A percentile compares a stretch with the other conserved stretches of the same genome.
Conservation (phyloP, 2,797 vertebrate genomes). For the Halcyon badia region DNA sequence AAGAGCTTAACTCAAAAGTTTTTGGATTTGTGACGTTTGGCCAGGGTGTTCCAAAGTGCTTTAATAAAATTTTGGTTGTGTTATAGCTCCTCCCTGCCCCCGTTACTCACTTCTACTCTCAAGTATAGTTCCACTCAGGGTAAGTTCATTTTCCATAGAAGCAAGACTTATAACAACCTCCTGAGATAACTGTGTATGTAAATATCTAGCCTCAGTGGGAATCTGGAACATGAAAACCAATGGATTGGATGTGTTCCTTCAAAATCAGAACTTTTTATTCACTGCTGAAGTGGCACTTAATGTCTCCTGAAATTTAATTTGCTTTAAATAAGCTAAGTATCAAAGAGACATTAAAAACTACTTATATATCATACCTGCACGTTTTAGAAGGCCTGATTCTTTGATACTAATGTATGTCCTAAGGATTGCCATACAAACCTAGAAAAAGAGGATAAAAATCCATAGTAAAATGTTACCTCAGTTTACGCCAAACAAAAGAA, state of each 20-base stretch:
- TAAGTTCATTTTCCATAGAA: not conserved
- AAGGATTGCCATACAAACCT: conserved; percentile 90
- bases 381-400: conserved; percentile 83
- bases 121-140: not conserved
- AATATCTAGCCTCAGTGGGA: not conserved
- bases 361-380: conserved; percentile 85
- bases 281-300: not conserved
- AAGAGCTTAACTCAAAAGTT: not conserved
- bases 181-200: not conserved
- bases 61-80: not conserved
- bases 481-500: not conserved
- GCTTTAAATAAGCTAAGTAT: not conserved
- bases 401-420: conserved; percentile 81
- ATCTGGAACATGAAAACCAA: not conserved
- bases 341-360: not conserved
- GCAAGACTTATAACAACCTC: not conserved
- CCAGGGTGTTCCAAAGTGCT: not conserved
- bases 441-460: conserved; percentile 6
- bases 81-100: not conserved
- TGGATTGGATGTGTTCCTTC: not conserved
- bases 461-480: not conserved
- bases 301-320: not conserved
- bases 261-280: not conserved
- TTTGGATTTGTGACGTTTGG: not conserved
- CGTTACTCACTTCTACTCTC: not conserved